Base-by-base conservation (phyloP, 2,888 invertebrate species). In the Ophion obscuratus region DNA sequence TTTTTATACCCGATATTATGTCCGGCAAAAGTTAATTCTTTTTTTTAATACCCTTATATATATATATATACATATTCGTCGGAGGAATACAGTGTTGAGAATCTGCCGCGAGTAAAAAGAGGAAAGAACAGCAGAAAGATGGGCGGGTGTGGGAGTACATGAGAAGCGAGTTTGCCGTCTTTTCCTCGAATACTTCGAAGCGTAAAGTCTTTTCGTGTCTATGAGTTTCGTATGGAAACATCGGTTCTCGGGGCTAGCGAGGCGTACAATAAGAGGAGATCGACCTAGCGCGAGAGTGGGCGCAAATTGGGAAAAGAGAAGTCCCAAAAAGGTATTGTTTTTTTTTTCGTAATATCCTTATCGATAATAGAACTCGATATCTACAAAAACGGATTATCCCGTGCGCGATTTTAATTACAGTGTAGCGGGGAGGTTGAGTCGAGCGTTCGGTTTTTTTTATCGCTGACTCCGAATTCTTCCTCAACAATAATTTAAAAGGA, bases 301-400 rank as follows among this genome's bases (percentile, higher is more conserved):
- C 17, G 40, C 27, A 14, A 61, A 74, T 61, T 44, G 57, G 74
- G 61, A 78, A 44, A 73, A 68, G 77, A 20, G 27, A 81, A 73
- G 47, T 68, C 70, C 76, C 81, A 71, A 77, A 77, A 61, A 83
- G 61, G 31, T 31, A 31, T 31, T 31, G 31, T 31, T 31, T 31
- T 14, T 64, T 64, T 77, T 20, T 27, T 24, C 24, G 31, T 62
- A 61, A 61, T 24, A 24, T 81, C 36, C n/a, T 67, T 66, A 78
- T 74, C 68, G 81, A 70, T 81, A 74, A 81, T 81, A 40, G 53
- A 81, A 81, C 66, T 76, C 76, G 83, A 76, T 83, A 83, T 83
- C 83, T 80, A 80, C 67, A 85, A 83, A 80, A 83, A 61, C n/a
- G 20, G 31, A 67, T 70, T 75, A 66, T 62, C 59, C 57, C 73